Conservation (phyloP, 2,113 vertebrate genomes). For the Thinocorus orbignyianus region DNA sequence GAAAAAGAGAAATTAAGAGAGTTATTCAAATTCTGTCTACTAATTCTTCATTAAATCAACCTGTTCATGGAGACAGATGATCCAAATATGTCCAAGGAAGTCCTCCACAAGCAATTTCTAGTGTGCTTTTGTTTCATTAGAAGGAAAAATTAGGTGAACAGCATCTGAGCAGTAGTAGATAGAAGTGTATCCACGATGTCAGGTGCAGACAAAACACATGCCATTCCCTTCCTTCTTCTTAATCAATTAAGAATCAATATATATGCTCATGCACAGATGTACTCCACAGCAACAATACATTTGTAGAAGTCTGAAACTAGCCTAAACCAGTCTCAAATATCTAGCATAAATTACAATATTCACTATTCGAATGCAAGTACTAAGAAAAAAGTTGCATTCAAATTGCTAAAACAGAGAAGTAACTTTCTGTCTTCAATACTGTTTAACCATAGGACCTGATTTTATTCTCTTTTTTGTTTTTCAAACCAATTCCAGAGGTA, state of each 20-base stretch:
- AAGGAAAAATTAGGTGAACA: neutral
- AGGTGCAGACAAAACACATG: neutral
- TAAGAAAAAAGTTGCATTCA: neutral
- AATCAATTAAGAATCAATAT: neutral
- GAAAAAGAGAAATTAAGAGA: neutral
- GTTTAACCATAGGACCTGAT: neutral
- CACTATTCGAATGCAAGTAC: neutral
- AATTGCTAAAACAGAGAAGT: neutral
- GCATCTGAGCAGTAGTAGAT: neutral
- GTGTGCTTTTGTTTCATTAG: neutral
- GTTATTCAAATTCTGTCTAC: neutral
- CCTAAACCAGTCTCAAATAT: neutral
- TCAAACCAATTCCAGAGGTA: neutral
- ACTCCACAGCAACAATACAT: neutral
- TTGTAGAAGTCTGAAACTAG: neutral
- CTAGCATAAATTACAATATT: neutral
- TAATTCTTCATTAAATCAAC: neutral
- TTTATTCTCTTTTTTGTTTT: neutral
- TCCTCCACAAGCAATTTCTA: neutral
- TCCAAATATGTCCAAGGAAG: neutral
- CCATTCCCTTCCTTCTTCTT: neutral
- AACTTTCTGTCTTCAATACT: neutral
- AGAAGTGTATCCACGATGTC: neutral
- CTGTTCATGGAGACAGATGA: neutral
- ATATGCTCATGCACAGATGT: neutral